These are phyloP conservation scores for Hyperoodon ampullatus DNA, from an alignment of 2,113 vertebrate species.

Conservation along the genomic window DNA sequence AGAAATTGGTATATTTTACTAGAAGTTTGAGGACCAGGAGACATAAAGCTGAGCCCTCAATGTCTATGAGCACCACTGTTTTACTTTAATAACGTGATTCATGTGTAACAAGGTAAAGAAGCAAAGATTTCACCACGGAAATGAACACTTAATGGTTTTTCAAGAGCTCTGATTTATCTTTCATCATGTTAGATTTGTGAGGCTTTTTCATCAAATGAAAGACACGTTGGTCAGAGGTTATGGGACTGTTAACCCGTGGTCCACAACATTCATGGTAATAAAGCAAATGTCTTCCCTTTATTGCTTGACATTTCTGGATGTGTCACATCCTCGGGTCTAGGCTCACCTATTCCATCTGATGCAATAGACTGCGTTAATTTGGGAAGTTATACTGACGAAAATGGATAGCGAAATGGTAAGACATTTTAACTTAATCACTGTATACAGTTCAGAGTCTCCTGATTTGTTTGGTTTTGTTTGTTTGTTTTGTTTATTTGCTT, in stretches of 20 bases:
- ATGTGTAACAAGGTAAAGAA: conserved; percentile 79
- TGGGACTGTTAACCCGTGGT: background rate
- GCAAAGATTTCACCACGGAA: conserved; percentile 84
- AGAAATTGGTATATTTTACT: conserved; percentile 66
- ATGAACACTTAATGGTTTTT: conserved; percentile 84
- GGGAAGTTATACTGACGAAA: background rate
- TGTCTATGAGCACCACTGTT: conserved; percentile 73
- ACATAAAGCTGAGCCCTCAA: conserved; percentile 69
- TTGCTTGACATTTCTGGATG: conserved; percentile 58
- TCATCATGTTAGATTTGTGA: conserved; percentile 80
- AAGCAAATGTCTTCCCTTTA: conserved; percentile 56
- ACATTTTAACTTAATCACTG: background rate
- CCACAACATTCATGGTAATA: conserved; percentile 18
- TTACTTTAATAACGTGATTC: conserved; percentile 78
- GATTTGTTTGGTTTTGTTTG: background rate
- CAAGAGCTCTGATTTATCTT: conserved; percentile 81
- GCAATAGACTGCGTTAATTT: background rate
- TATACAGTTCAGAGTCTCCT: background rate
- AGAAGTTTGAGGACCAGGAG: conserved; percentile 77
- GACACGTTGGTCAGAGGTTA: conserved; percentile 35
- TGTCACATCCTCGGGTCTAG: background rate
- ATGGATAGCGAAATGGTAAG: background rate
- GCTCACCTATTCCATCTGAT: conserved; percentile 29
- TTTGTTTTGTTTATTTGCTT: background rate
- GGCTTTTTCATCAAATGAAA: conserved; percentile 75